These are phyloP conservation scores for Telmatochromis brachygnathus DNA, from an alignment of 2,113 vertebrate species.

Conservation along the genomic window DNA sequence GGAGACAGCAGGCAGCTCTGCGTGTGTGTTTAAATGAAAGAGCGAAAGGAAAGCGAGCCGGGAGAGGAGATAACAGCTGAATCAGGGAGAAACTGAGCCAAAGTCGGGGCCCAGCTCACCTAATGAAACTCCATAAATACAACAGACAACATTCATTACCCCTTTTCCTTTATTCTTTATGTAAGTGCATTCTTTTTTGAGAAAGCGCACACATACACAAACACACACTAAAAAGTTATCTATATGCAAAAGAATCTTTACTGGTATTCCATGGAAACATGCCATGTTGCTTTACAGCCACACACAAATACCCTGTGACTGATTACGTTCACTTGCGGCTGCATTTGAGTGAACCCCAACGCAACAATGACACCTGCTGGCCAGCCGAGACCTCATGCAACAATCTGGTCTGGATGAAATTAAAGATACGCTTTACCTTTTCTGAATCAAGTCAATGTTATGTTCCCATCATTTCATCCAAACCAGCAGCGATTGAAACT, in stretches of 20 bases:
- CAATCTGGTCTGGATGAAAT: neutral
- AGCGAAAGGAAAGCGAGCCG: neutral
- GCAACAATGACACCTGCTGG: conserved; percentile 49
- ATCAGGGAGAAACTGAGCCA: conserved; percentile 35
- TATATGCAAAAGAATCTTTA: neutral
- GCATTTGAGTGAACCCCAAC: neutral
- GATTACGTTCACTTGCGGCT: neutral
- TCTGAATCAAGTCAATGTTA: neutral
- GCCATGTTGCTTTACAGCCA: neutral
- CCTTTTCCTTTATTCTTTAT: neutral
- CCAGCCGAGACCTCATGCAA: neutral
- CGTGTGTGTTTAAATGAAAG: neutral
- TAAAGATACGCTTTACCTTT: neutral
- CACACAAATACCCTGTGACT: neutral
- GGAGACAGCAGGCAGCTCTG: neutral
- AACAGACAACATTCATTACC: neutral
- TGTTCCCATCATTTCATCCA: neutral
- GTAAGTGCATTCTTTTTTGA: neutral
- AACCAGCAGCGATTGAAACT: neutral
- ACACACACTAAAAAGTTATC: neutral
- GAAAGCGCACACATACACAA: neutral
- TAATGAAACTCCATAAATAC: conserved; percentile 33
- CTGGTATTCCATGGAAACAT: neutral
- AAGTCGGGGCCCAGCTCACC: neutral
- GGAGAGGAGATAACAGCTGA: conserved; percentile 22